Evolutionary conservation across 2,113 vertebrate genomes (phyloP).

Genomic region (Aldabrachelys gigantea): DNA sequence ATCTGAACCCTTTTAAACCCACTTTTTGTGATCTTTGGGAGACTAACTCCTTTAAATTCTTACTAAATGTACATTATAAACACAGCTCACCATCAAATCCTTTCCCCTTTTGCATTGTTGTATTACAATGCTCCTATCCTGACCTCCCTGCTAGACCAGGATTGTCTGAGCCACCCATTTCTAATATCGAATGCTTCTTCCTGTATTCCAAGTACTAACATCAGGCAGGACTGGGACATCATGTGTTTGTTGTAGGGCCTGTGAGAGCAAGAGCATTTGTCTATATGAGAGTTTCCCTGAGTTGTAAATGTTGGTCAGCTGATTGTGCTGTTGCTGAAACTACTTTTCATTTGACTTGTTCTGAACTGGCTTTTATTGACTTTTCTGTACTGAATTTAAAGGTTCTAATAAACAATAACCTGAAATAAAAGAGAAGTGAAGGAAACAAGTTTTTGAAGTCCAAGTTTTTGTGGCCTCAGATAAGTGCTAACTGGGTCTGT

Average conservation of each 20-base stretch:
- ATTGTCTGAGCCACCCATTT: not conserved
- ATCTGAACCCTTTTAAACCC: constrained; percentile 12
- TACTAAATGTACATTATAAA: not conserved
- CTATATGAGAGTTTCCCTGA: not conserved
- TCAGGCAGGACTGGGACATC: not conserved
- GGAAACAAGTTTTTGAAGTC: not conserved
- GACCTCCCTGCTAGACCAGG: not conserved
- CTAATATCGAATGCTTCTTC: not conserved
- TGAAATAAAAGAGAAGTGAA: not conserved
- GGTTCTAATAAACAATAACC: constrained; percentile 69
- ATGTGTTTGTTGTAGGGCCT: not conserved
- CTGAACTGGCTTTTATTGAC: not conserved
- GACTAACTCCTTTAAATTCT: not conserved
- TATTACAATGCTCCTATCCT: not conserved
- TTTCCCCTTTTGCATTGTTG: constrained; percentile 26
- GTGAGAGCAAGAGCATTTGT: not conserved
- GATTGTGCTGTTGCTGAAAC: constrained; percentile 9
- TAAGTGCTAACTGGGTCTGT: accelerated
- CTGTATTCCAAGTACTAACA: not conserved
- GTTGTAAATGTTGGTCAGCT: not conserved
- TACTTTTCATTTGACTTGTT: not conserved
- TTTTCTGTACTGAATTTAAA: constrained; percentile 32
- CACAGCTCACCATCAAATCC: constrained; percentile 17
- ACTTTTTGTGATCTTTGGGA: not conserved
- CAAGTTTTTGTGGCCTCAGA: not conserved